Conservation (phyloP, 1,140 invertebrate species). For the Chlorops oryzae region DNA sequence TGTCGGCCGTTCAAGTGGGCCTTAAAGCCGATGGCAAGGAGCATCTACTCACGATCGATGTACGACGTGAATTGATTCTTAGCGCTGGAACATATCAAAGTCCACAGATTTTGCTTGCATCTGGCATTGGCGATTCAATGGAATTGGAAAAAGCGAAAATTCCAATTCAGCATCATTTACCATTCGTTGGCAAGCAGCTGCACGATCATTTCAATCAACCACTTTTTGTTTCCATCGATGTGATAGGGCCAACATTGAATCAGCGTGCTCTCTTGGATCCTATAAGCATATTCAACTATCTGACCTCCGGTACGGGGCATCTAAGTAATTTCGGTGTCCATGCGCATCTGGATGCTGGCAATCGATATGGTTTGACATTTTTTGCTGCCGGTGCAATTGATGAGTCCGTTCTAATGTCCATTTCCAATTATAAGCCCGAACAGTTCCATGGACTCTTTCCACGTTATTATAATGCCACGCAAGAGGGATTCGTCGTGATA, state of each 20-base stretch:
- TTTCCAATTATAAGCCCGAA: slow-evolving; percentile 60
- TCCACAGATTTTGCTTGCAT: slow-evolving; percentile 67
- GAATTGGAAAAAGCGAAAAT: slow-evolving; percentile 52
- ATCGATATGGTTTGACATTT: slow-evolving; percentile 53
- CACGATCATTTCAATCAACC: slow-evolving; percentile 70
- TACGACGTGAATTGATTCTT: slow-evolving; percentile 64
- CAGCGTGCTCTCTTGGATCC: slow-evolving; percentile 55
- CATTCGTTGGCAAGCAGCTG: slow-evolving; percentile 58
- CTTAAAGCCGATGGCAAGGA: slow-evolving; percentile 37
- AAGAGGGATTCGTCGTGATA: slow-evolving; percentile 64
- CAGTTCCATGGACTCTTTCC: slow-evolving; percentile 61
- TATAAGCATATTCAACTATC: slow-evolving; percentile 55
- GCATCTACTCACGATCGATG: slow-evolving; percentile 49
- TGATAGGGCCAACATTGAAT: slow-evolving; percentile 56
- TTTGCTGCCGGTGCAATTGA: slow-evolving; percentile 64
- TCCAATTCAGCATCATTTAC: slow-evolving; percentile 50
- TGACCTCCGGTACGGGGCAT: slow-evolving; percentile 54
- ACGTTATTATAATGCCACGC: slow-evolving; percentile 53
- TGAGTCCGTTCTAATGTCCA: slow-evolving; percentile 56
- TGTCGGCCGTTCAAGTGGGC: slow-evolving; percentile 28
- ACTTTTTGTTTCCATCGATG: slow-evolving; percentile 59
- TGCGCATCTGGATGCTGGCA: slow-evolving; percentile 50
- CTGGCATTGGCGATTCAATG: slow-evolving; percentile 57
- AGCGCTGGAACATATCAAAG: slow-evolving; percentile 63
- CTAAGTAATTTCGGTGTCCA: slow-evolving; percentile 57